Percentiles rank a stretch among this genome's conserved stretches.
Conservation (phyloP, 2,113 vertebrate genomes). For the Hemicordylus capensis region DNA sequence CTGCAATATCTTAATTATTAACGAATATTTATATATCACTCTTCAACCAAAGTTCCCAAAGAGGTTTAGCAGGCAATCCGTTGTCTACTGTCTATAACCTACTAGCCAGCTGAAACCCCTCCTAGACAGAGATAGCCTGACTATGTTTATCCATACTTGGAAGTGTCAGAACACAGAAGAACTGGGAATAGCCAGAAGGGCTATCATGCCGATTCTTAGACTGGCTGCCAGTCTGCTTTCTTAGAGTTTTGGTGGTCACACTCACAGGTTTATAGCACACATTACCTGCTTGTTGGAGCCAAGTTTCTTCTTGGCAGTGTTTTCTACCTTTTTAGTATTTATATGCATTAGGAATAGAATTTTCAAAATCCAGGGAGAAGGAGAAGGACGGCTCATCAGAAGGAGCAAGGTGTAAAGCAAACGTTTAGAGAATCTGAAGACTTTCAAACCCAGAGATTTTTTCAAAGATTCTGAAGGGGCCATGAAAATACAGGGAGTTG, state of each 20-base stretch:
- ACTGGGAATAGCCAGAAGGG: too few species aligned
- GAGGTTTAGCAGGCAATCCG: too few species aligned
- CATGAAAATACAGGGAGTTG: not conserved
- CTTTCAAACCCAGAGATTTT: not conserved
- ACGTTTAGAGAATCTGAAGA: not conserved
- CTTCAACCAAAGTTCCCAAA: too few species aligned
- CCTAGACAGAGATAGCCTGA: too few species aligned
- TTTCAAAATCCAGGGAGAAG: not conserved
- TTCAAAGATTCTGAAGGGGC: not conserved
- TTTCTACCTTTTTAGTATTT: not conserved
- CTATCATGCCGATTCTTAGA: too few species aligned
- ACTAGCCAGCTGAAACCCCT: too few species aligned
- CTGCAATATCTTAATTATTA: not conserved
- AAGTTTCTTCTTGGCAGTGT: not conserved
- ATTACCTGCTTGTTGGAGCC: not conserved
- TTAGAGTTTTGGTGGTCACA: too few species aligned
- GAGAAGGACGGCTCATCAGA: not conserved
- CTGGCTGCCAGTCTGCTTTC: too few species aligned
- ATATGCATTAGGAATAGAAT: not conserved
- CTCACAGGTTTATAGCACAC: not conserved
- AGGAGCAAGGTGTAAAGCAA: not conserved
- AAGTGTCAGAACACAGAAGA: too few species aligned
- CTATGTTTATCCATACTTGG: too few species aligned
- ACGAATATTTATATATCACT: too few species aligned
- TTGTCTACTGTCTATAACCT: too few species aligned